Percentiles rank a stretch among this genome's conserved stretches.
These are phyloP conservation scores for Polydesmus complanatus DNA, from an alignment of 2,888 invertebrate genomes.

Conservation along the genomic window DNA sequence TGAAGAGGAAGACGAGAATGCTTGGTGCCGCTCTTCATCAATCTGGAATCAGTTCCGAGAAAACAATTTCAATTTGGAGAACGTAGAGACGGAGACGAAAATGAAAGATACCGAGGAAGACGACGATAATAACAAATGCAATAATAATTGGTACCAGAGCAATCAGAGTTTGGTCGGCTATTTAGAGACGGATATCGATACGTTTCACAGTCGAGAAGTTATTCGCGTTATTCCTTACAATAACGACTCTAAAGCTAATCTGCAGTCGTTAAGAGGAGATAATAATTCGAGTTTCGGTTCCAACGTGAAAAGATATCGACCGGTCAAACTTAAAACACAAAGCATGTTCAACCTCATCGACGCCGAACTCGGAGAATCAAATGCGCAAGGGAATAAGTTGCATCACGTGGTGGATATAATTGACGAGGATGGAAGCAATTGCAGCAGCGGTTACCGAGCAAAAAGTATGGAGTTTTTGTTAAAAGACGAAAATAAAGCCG, in stretches of 20 bases:
- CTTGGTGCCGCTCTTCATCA: background rate
- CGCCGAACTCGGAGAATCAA: background rate
- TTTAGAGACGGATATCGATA: constrained; percentile 82
- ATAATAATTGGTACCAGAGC: constrained; percentile 24
- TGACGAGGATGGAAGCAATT: constrained; percentile 38
- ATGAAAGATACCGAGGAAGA: background rate
- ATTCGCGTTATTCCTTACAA: constrained; percentile 16
- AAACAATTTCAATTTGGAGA: no score
- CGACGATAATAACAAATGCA: background rate
- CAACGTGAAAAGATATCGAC: background rate
- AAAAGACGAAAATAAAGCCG: constrained; percentile 79
- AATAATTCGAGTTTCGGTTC: background rate
- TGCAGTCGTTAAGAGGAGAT: background rate
- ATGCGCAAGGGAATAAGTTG: background rate
- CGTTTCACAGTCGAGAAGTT: constrained; percentile 24
- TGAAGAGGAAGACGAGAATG: background rate
- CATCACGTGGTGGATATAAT: constrained; percentile 39
- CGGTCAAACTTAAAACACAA: constrained; percentile 5
- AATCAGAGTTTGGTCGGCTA: constrained; percentile 36
- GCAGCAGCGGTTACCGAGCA: constrained; percentile 29
- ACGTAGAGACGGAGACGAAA: no score
- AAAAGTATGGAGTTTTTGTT: constrained; percentile 92
- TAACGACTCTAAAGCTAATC: constrained; percentile 25
- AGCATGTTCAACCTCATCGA: constrained; percentile 15
- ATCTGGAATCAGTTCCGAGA: background rate